phyloP scores from a whole-genome alignment of 2,797 vertebrate genomes.

The Antennarius maculatus region DNA sequence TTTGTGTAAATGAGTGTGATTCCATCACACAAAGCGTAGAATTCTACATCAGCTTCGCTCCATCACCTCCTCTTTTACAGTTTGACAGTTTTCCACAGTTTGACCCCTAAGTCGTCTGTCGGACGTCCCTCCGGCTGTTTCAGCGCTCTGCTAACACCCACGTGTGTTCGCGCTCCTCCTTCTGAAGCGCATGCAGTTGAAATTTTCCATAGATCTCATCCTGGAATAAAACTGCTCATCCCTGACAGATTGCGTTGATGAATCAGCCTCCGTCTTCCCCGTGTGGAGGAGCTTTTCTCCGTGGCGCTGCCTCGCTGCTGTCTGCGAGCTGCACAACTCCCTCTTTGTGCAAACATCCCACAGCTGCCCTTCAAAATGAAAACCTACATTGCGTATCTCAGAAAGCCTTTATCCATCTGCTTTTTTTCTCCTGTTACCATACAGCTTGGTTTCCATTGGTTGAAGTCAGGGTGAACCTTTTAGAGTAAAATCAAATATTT shows the following conservation, averaged over 20 bases:
- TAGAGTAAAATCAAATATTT: too few species aligned
- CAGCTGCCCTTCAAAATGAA: slow-evolving; percentile 10
- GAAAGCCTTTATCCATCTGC: not conserved
- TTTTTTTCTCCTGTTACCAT: not conserved
- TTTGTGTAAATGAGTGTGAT: too few species aligned
- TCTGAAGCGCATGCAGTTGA: slow-evolving; percentile 39
- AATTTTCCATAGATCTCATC: slow-evolving; percentile 54
- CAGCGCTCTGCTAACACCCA: slow-evolving; percentile 58
- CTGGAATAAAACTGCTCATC: slow-evolving; percentile 47
- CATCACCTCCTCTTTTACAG: not conserved
- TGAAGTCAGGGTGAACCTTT: too few species aligned
- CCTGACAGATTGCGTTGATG: slow-evolving; percentile 57
- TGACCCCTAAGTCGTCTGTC: slow-evolving; percentile 49
- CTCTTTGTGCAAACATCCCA: slow-evolving; percentile 11
- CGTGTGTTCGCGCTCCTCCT: slow-evolving; percentile 45
- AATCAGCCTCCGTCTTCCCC: slow-evolving; percentile 45
- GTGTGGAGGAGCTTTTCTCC: slow-evolving; percentile 18
- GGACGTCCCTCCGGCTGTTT: slow-evolving; percentile 38
- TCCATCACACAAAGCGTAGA: too few species aligned
- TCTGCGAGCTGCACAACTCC: slow-evolving; percentile 15
- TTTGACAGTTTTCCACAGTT: slow-evolving; percentile 29
- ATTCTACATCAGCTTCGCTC: not conserved
- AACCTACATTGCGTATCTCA: not conserved
- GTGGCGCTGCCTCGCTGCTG: slow-evolving; percentile 8
- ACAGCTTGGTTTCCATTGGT: too few species aligned